Evolutionary conservation across 2,888 invertebrate genomes (phyloP).

Genomic region (Limulus polyphemus): DNA sequence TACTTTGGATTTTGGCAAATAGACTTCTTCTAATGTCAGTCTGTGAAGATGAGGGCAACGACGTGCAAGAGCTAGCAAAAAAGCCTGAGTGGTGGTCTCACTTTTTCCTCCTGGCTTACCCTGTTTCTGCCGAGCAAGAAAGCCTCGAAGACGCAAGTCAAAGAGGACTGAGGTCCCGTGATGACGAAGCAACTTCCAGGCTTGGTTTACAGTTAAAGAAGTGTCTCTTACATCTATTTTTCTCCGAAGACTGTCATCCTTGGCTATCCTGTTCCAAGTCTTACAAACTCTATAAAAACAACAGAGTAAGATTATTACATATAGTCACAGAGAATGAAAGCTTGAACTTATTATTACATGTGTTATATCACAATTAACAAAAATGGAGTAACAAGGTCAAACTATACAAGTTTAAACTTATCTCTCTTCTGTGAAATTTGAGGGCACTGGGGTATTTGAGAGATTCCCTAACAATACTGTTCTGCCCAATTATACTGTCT

Average conservation of each 20-base stretch:
- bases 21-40: slow-evolving; percentile 4
- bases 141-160: neutral
- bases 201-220: neutral
- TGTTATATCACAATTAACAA: no score
- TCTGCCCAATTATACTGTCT: no score
- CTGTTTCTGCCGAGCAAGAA: neutral
- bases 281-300: slow-evolving; percentile 13
- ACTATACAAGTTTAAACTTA: no score
- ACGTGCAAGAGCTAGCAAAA: slow-evolving; percentile 1
- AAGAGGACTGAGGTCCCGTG: slow-evolving; percentile 4
- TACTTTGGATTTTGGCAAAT: neutral
- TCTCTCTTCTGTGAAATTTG: no score
- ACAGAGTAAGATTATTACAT: neutral
- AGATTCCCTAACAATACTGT: no score
- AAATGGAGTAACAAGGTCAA: no score
- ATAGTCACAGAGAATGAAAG: no score
- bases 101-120: slow-evolving; percentile 1
- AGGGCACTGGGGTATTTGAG: no score
- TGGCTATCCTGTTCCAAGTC: slow-evolving; percentile 9
- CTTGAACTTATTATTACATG: no score
- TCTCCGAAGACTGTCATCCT: slow-evolving; percentile 6
- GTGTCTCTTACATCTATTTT: slow-evolving; percentile 6
- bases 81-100: neutral
- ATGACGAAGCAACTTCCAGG: slow-evolving; percentile 5
- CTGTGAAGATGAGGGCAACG: slow-evolving; percentile 8